These are phyloP conservation scores for Macaca fascicularis DNA, from an alignment of 2,113 vertebrate genomes.

Conservation along the genomic window DNA sequence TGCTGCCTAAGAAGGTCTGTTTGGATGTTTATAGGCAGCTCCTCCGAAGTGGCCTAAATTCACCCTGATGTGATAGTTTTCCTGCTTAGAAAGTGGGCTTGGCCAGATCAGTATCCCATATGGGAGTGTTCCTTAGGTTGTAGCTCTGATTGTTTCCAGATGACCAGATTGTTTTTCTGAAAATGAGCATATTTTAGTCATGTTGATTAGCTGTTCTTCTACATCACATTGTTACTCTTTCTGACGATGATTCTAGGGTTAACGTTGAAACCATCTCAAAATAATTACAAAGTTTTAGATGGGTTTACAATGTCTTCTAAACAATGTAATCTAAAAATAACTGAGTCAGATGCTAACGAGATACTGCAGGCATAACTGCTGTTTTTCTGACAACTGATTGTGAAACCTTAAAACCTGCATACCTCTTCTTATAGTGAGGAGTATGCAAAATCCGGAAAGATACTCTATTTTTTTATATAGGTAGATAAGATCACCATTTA, in stretches of 20 bases:
- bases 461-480: constrained; percentile 69
- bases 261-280: background rate
- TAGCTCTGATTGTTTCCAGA: constrained; percentile 17
- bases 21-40: background rate
- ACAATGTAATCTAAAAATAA: background rate
- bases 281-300: background rate
- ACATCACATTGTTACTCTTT: background rate
- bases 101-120: background rate
- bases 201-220: background rate
- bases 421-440: constrained; percentile 17
- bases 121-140: background rate
- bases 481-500: constrained; percentile 77
- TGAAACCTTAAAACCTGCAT: constrained; percentile 67
- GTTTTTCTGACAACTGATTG: constrained; percentile 77
- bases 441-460: constrained; percentile 78
- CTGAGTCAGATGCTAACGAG: background rate
- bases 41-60: background rate
- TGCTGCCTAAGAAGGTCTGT: background rate
- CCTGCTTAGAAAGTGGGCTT: constrained; percentile 29
- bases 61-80: background rate
- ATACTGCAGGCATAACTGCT: constrained; percentile 64
- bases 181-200: background rate
- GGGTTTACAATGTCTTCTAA: constrained; percentile 11
- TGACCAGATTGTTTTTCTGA: background rate
- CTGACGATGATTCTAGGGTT: background rate